phyloP scores from a whole-genome alignment of 2,113 vertebrate species.

The Numida meleagris region DNA sequence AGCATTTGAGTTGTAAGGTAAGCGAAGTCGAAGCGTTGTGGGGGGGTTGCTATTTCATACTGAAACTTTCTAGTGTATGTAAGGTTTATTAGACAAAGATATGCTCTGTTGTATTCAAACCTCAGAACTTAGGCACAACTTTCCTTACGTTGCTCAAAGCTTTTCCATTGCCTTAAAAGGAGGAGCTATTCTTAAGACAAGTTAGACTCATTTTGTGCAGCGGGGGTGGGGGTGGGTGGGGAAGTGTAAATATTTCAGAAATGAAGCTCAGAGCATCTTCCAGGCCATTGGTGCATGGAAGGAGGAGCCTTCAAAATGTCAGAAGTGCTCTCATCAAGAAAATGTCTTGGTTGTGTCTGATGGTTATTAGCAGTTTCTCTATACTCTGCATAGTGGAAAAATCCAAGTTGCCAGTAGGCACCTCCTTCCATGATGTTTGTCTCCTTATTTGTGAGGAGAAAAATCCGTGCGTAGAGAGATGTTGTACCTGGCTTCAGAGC shows the following conservation, averaged over 20 bases:
- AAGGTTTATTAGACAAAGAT: neutral
- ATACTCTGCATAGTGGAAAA: neutral
- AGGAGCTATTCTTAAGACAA: neutral
- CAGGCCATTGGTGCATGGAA: neutral
- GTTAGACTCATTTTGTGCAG: neutral
- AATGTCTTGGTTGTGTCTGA: neutral
- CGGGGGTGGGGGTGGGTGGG: neutral
- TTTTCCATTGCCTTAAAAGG: neutral
- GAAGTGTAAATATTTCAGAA: neutral
- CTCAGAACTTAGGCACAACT: neutral
- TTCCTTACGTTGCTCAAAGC: neutral
- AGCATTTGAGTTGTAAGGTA: neutral
- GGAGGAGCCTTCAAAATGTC: neutral
- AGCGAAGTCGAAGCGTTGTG: neutral
- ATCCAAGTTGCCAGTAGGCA: neutral
- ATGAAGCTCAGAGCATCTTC: neutral
- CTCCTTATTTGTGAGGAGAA: neutral
- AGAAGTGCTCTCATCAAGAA: neutral
- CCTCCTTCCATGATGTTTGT: accelerated
- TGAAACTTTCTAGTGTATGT: neutral
- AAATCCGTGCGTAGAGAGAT: neutral
- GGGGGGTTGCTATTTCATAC: neutral
- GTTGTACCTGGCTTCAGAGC: neutral
- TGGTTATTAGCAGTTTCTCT: neutral
- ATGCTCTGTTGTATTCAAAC: neutral